Evolutionary conservation across 2,888 invertebrate species (phyloP), one percentile per base, ranked within the genome.

Genomic region (Anaspis maculata): DNA sequence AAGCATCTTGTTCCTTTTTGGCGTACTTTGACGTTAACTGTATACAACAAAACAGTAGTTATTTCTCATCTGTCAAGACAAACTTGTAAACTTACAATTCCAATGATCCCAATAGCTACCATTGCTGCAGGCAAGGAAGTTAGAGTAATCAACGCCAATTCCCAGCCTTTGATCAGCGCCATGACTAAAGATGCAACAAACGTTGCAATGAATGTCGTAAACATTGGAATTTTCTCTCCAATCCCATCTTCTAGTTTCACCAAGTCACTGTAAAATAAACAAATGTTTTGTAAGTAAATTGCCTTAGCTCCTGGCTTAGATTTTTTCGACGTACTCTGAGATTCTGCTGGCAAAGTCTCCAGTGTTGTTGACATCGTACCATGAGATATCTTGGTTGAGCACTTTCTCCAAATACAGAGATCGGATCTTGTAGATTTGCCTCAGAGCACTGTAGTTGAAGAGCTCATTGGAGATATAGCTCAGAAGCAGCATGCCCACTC

Each of bases 201-300:
- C 0, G 79, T 72, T 0, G 78, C 66, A 45, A 83, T 70, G 57
- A 77, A 83, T 58, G 79, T 81, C 3, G 80, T 56, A 50, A 86
- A 83, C 45, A 81, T 78, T 0, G 79, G 76, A 19, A 87, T 68
- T 57, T 89, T 89, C 58, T 89, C 89, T 1, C 86, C 88, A 22
- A 88, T 74, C 4, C 88, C 89, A 44, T 86, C 86, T 64, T 87
- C 85, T 44, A 88, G 68, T 64, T 83, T 84, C 2, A 74, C 67
- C 1, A 84, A 68, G 61, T 83, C 83, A 49, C 83, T 84, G 14
- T n/a, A 54, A 16, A n/a, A n/a, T n/a, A n/a, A 58, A 6, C 19
- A 19, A 19, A 9, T 19, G 19, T 5, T 19, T 19, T 6, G 19
- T 19, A 9, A 19, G 5, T 19, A 9, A 9, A 9, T 24, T 10